Conservation (phyloP, 2,113 vertebrate species). For the Vireo altiloquus region DNA sequence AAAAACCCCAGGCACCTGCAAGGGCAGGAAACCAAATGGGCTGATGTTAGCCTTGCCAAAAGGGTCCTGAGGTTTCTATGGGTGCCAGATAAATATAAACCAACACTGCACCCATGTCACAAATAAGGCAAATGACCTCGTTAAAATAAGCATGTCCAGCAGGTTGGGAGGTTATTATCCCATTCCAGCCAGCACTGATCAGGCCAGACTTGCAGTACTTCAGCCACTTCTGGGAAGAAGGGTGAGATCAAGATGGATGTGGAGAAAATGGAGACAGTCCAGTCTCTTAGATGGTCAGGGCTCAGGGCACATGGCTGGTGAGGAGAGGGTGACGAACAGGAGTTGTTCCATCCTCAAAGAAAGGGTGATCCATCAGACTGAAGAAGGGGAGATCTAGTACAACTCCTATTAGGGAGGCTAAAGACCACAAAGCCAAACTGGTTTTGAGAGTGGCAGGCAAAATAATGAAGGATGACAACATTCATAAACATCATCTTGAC, state of each 20-base stretch:
- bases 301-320: background rate
- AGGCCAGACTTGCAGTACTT: background rate
- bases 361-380: background rate
- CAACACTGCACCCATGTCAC: background rate
- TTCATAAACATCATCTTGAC: background rate
- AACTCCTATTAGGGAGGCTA: background rate
- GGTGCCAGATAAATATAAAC: background rate
- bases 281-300: background rate
- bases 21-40: background rate
- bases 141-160: background rate
- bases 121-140: background rate
- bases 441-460: background rate
- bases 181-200: background rate
- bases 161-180: background rate
- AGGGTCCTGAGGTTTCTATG: rapidly evolving
- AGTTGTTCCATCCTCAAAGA: background rate
- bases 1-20: background rate
- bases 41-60: background rate
- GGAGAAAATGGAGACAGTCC: background rate
- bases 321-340: background rate
- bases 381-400: background rate
- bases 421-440: rapidly evolving
- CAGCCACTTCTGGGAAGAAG: background rate
- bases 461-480: background rate
- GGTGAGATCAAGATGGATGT: background rate